phyloP scores from a whole-genome alignment of 1,140 invertebrate species.

The Hormaphis cornu region DNA sequence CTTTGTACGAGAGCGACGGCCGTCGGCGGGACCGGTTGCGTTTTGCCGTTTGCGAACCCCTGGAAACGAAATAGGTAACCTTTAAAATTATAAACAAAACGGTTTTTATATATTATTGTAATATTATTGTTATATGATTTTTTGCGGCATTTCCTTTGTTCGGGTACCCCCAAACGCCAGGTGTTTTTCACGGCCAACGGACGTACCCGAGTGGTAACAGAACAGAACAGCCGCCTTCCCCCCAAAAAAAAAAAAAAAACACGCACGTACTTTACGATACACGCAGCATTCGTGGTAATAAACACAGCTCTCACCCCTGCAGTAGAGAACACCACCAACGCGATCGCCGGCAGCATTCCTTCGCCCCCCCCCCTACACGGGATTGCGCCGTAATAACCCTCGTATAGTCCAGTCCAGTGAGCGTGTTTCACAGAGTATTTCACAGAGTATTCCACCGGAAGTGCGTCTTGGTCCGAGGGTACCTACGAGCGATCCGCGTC shows the following conservation, averaged over 20 bases:
- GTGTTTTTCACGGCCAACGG: slow-evolving; percentile 27
- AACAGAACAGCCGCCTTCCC: neutral
- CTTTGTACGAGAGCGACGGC: neutral
- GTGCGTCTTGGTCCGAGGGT: neutral
- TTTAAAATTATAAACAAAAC: slow-evolving; percentile 32
- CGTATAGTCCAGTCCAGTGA: no score
- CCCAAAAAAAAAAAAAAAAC: no score
- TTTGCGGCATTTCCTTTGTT: slow-evolving; percentile 33
- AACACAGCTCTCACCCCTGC: no score
- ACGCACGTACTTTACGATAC: neutral
- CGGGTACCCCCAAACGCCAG: slow-evolving; percentile 15
- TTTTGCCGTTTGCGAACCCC: slow-evolving; percentile 15
- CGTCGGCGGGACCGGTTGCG: neutral
- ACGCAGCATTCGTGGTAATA: no score
- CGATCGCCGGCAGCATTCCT: no score
- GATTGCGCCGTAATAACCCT: no score
- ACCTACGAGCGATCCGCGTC: neutral
- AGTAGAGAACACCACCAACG: no score
- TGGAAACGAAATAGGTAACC: slow-evolving; percentile 28
- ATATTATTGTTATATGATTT: slow-evolving; percentile 6
- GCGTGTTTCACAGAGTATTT: neutral
- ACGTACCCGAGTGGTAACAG: no score
- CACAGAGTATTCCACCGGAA: slow-evolving; percentile 10
- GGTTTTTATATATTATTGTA: slow-evolving; percentile 9
- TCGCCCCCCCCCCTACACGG: no score